Base-by-base conservation (phyloP, 2,888 invertebrate species). In the Acleris emargana region DNA sequence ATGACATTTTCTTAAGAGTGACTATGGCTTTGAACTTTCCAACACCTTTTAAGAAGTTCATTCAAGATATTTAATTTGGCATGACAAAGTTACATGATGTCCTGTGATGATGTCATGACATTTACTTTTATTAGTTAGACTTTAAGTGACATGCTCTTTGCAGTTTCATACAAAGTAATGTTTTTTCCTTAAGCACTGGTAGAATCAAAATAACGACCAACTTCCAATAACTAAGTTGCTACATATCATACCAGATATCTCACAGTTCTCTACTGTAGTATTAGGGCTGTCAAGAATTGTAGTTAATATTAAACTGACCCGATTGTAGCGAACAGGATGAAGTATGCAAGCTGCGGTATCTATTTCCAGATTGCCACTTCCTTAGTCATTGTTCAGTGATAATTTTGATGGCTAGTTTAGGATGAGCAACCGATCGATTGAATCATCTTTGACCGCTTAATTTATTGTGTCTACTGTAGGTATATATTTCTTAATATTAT, bases 321-420 rank as follows among this genome's bases (percentile, higher is more conserved):
- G 77, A 79, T 82, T 84, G 76, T 76, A 71, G 62, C 71, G 73
- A 78, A 74, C 83, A 81, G 82, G 81, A 82, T 81, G 76, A 72
- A 72, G 73, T 71, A 68, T 68, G 70, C 64, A 75, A 51, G 25
- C 73, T 79, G 74, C 73, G 74, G 71, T 73, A 69, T 78, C 76
- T 84, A 83, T 79, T 79, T 59, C 32, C n/a, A 28, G 53, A 50
- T 13, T 25, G 69, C 76, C 75, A 76, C 75, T 72, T 70, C 72
- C 76, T 80, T 79, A 81, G 72, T 82, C 82, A 83, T 79, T 80
- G 78, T 79, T 77, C 68, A 68, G 47, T 64, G 67, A 69, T 73
- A 60, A 66, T 59, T 67, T 62, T 57, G 32, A 28, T 47, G 16
- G 38, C 53, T 58, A 61, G 62, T 64, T 64, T 60, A 68, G 69